Evolutionary conservation across 2,888 invertebrate species (phyloP).

Genomic region (Netelia virgata): DNA sequence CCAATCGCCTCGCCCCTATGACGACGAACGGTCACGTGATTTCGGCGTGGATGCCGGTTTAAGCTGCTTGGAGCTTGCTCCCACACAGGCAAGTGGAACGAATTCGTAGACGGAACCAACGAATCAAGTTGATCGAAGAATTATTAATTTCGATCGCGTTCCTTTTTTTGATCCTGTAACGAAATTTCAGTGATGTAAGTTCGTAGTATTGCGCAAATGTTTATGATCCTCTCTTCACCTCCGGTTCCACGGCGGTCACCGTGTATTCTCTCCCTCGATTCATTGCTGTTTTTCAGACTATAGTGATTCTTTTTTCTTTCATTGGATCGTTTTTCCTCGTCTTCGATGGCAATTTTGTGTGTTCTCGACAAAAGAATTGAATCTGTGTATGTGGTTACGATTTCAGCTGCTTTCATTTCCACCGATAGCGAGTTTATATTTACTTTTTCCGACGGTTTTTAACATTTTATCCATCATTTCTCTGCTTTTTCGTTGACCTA

Average conservation of each 20-base stretch:
- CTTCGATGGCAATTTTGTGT: conserved; percentile 18
- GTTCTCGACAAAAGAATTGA: not conserved
- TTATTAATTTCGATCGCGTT: not conserved
- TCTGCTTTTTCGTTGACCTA: not conserved
- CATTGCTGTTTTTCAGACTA: not conserved
- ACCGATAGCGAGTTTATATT: conserved; percentile 44
- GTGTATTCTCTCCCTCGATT: not conserved
- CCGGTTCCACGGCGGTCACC: too few relatives aligned
- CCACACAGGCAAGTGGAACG: too few relatives aligned
- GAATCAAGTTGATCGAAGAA: not conserved
- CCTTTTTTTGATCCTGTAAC: not conserved
- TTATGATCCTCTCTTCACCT: not conserved
- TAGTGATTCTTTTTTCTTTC: not conserved
- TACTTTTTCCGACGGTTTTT: conserved; percentile 18
- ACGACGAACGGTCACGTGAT: too few relatives aligned
- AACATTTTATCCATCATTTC: conserved; percentile 24
- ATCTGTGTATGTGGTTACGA: conserved; percentile 17
- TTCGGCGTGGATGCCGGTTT: too few relatives aligned
- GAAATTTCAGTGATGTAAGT: not conserved
- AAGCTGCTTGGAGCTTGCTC: too few relatives aligned
- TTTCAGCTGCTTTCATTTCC: conserved; percentile 60
- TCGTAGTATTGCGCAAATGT: not conserved
- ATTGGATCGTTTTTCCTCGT: not conserved
- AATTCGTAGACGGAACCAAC: too few relatives aligned
- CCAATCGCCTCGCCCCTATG: too few relatives aligned